Base-by-base conservation (phyloP, 2,888 invertebrate species). In the Serrognathus titanus region DNA sequence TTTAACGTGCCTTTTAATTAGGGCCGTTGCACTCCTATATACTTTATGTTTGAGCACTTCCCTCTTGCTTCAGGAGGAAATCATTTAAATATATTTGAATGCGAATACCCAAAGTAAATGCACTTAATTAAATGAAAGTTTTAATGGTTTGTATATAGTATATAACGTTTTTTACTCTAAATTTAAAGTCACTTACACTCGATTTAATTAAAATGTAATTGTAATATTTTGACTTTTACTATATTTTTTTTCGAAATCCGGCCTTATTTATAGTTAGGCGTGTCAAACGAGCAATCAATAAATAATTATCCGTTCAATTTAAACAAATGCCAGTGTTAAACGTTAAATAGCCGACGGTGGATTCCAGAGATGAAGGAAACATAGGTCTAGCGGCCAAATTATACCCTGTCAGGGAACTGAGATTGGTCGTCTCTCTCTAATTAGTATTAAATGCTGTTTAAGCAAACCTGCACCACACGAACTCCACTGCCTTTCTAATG, bases 391-490 rank as follows among this genome's bases (percentile, higher is more conserved):
- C 63, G 63, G 63, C 60, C 66, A 69, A 69, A 69, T 69, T 67
- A 69, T 64, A 69, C 62, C 64, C 67, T 69, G 67, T 69, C 69
- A 66, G 58, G 57, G 55, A 61, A 58, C 55, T 51, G 59, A 60
- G 57, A 55, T 61, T 50, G 53, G 37, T 40, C 47, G 47, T 61
- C 54, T 57, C 54, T 55, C 62, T 50, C 67, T 68, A 69, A 69
- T 69, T 69, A 67, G 63, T 57, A 60, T 64, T 69, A 68, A 69
- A 66, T 57, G 59, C 45, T 60, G 59, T 62, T 63, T 63, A 59
- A 66, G 59, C 62, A 61, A 60, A 46, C 57, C 59, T 38, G 62
- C 39, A 58, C 49, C 51, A 60, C 60, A 61, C 54, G 58, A 59
- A 62, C 59, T 59, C 59, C 57, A 60, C 58, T 61, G 60, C 59